phyloP scores from a whole-genome alignment of 92 coral and sea anemone species.

The Chrysogorgia sp. region DNA sequence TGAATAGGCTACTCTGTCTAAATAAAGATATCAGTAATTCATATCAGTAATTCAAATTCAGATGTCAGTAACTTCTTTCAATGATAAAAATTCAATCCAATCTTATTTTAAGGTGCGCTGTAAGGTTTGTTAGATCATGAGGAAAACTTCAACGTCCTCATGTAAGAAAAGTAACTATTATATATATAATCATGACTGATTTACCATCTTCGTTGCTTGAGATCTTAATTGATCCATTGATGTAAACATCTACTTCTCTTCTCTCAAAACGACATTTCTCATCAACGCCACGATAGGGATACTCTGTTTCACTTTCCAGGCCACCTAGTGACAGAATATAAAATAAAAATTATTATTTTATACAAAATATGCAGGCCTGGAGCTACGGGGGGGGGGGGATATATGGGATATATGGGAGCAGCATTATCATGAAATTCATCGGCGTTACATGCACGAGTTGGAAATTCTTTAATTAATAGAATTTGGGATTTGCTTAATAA shows the following conservation, averaged over 20 bases:
- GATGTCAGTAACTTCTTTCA: too few species aligned
- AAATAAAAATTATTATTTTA: neutral
- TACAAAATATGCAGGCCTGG: neutral
- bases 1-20: too few species aligned
- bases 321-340: constrained; percentile 70
- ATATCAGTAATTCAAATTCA: too few species aligned
- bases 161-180: neutral
- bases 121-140: neutral
- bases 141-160: neutral
- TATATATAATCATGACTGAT: neutral
- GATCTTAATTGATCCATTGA: constrained; percentile 85
- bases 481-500: too few species aligned
- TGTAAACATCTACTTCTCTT: constrained; percentile 73
- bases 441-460: too few species aligned
- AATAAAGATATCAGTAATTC: too few species aligned
- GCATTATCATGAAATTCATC: too few species aligned
- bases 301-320: constrained; percentile 75
- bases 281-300: constrained; percentile 83
- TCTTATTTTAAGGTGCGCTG: neutral
- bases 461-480: too few species aligned
- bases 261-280: constrained; percentile 78
- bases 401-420: too few species aligned
- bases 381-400: too few species aligned
- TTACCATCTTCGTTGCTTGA: constrained; percentile 86
- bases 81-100: too few species aligned